phyloP scores from a whole-genome alignment of 2,113 vertebrate genomes.

The Tragelaphus strepsiceros region DNA sequence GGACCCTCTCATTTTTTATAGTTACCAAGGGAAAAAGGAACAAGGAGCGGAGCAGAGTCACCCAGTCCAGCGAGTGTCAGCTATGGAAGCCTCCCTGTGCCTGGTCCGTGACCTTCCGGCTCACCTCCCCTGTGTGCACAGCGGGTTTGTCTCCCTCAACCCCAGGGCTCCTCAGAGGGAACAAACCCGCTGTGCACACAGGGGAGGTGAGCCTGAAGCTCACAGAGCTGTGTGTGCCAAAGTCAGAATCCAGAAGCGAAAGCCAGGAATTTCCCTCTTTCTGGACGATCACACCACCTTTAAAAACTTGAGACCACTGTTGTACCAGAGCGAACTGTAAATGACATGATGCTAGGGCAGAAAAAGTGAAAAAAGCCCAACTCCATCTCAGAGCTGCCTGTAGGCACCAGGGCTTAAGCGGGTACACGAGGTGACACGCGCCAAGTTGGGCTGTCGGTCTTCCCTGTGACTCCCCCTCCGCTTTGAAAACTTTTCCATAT shows the following conservation, averaged over 20 bases:
- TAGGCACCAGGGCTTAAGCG: neutral
- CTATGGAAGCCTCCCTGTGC: accelerated
- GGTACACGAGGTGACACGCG: accelerated
- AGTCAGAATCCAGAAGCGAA: neutral
- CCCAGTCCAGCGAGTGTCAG: accelerated
- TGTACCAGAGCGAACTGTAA: neutral
- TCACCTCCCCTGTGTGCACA: too few relatives aligned
- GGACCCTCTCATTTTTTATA: neutral
- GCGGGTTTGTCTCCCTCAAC: neutral
- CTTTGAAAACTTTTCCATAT: neutral
- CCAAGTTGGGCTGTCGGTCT: accelerated
- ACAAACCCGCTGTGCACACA: neutral
- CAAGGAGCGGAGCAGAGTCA: accelerated
- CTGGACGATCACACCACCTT: neutral
- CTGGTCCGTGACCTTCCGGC: accelerated
- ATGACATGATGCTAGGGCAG: neutral
- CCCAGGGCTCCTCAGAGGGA: too few relatives aligned
- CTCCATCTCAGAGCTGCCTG: neutral
- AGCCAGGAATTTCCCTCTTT: neutral
- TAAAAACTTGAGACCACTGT: neutral
- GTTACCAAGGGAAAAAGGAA: neutral
- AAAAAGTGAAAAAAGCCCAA: neutral
- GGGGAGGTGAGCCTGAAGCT: neutral
- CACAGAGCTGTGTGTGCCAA: neutral
- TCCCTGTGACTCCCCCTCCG: accelerated